Evolutionary conservation across 1,140 invertebrate species (phyloP).

Genomic region (Lysiphlebus fabarum): DNA sequence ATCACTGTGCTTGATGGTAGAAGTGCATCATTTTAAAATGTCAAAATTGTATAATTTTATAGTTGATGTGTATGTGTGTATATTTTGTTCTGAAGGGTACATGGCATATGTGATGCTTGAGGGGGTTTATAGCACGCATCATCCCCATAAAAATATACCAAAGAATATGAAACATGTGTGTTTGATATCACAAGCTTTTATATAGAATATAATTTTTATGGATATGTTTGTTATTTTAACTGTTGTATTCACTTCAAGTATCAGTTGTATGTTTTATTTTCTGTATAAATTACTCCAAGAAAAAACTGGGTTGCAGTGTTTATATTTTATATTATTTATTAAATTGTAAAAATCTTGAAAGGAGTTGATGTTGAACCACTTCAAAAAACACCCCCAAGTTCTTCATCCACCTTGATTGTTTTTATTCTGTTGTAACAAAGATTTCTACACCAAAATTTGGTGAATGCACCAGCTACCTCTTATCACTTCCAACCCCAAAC

Average conservation of each 20-base stretch:
- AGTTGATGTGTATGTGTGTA: too few species aligned
- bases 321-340: too few species aligned
- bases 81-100: slow-evolving; percentile 32
- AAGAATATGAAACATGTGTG: slow-evolving; percentile 44
- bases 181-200: slow-evolving; percentile 31
- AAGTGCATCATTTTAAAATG: not conserved
- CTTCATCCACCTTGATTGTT: too few species aligned
- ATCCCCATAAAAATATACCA: slow-evolving; percentile 32
- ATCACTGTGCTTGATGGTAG: slow-evolving; percentile 27
- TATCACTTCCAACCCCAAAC: too few species aligned
- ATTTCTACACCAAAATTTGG: too few species aligned
- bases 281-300: too few species aligned
- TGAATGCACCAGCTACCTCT: too few species aligned
- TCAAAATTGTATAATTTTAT: not conserved
- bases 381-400: too few species aligned
- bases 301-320: too few species aligned
- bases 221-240: slow-evolving; percentile 42
- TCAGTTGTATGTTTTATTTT: slow-evolving; percentile 3
- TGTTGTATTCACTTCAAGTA: slow-evolving; percentile 2
- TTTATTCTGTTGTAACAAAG: too few species aligned
- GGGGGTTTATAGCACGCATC: slow-evolving; percentile 30
- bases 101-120: slow-evolving; percentile 45
- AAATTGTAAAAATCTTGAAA: too few species aligned
- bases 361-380: too few species aligned
- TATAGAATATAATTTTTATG: slow-evolving; percentile 37